Percentiles rank a stretch among this genome's conserved stretches.
Conservation (phyloP, 2,888 invertebrate species). For the Pyrochroa serraticornis region DNA sequence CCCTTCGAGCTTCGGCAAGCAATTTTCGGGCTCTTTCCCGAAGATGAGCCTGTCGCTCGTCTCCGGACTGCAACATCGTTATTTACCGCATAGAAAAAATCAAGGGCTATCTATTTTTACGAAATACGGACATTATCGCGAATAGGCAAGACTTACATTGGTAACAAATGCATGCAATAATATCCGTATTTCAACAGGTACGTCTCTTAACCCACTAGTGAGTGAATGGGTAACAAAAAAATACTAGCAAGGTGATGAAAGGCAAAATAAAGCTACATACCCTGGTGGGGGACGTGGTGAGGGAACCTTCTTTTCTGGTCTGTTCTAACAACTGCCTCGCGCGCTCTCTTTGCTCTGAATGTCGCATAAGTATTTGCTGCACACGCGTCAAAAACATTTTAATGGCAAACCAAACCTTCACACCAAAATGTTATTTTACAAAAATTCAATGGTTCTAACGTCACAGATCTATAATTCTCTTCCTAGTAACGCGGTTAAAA, state of each 20-base stretch:
- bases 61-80: constrained; percentile 65
- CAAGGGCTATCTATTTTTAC: background rate
- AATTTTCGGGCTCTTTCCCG: constrained; percentile 87
- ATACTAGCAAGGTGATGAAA: constrained; percentile 16
- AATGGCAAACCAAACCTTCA: constrained; percentile 53
- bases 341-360: constrained; percentile 84
- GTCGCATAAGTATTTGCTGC: constrained; percentile 78
- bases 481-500: too few relatives aligned
- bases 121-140: background rate
- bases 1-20: constrained; percentile 84
- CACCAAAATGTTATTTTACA: constrained; percentile 37
- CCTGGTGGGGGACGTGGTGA: constrained; percentile 57
- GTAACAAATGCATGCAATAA: background rate
- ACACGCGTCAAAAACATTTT: constrained; percentile 56
- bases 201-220: too few relatives aligned
- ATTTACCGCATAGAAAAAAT: background rate
- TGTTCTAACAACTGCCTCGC: constrained; percentile 84
- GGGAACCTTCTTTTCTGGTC: constrained; percentile 67
- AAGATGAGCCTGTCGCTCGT: constrained; percentile 84
- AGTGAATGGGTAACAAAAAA: background rate
- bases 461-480: too few relatives aligned
- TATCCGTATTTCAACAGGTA: background rate
- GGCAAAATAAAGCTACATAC: constrained; percentile 49
- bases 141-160: background rate
- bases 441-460: background rate